Evolutionary conservation across 2,888 invertebrate genomes (phyloP), one percentile per base, ranked within the genome.

Genomic region (Dendrolimus houi): DNA sequence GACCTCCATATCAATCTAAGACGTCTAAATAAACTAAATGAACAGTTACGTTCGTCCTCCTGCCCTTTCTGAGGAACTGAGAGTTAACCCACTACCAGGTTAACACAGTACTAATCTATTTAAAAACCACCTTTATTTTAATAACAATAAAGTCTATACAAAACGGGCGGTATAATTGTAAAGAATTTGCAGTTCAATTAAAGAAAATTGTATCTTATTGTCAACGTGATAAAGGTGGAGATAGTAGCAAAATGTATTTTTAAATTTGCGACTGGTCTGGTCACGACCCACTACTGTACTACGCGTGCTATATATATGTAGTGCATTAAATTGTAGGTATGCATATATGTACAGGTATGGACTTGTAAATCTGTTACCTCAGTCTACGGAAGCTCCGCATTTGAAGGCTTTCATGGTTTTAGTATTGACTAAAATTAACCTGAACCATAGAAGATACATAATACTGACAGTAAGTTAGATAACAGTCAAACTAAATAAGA

Each of bases 41-140:
- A 75, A 78, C 76, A 72, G 77, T 78, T 76, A 77, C 71, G 70
- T 69, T 66, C 71, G 73, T 77, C 75, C 78, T 70, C 76, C 61
- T 79, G 78, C 78, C 79, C 79, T 79, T 79, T 79, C 71, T 71
- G 68, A 68, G 62, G 67, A 61, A 59, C 62, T 65, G 64, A 58
- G 57, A 54, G 55, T 55, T 52, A 54, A 66, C 60, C 60, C 55
- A 64, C 59, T 55, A 58, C 70, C 58, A 67, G 42, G 9, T 60
- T 64, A 58, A 55, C 52, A 47, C 47, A 47, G 6, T 47, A 9
- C 47, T 9, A 2, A 9, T 12, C 8, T 10, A 1, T 8, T 12
- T 47, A 47, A 47, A 47, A 29, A 60, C 40, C 47, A 10, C 47
- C 47, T 6, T 47, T 47, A 47, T 47, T 9, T 2, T 1, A 3